Percentiles rank a stretch among this genome's conserved stretches.
phyloP scores from a whole-genome alignment of 1,140 invertebrate genomes.

The Neodiprion virginianus region DNA sequence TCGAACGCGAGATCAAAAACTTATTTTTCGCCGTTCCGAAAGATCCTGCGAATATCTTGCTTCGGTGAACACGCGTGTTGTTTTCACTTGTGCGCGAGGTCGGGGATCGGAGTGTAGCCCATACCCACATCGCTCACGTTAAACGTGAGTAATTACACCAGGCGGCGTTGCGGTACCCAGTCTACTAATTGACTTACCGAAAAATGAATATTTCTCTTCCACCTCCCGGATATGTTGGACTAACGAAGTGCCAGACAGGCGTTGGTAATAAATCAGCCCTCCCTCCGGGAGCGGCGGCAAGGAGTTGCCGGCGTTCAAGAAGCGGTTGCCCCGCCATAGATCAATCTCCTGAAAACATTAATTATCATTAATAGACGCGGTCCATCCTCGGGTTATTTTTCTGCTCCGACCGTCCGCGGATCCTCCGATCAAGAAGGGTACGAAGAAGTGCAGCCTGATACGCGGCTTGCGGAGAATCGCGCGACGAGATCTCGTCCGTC shows the following conservation, averaged over 20 bases:
- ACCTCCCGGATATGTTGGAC: background rate
- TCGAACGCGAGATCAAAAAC: too few species aligned
- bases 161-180: too few species aligned
- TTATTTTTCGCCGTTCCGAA: too few species aligned
- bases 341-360: constrained; percentile 30
- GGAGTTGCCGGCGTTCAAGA: constrained; percentile 32
- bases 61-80: too few species aligned
- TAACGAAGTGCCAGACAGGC: constrained; percentile 1
- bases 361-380: constrained; percentile 32
- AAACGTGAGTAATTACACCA: too few species aligned
- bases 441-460: background rate
- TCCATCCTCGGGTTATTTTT: background rate
- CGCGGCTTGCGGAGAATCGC: too few species aligned
- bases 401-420: background rate
- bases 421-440: background rate
- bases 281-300: constrained; percentile 10
- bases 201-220: background rate
- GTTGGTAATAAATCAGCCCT: constrained; percentile 12
- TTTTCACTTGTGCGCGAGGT: too few species aligned
- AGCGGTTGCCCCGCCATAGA: constrained; percentile 31
- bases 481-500: background rate
- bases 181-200: background rate
- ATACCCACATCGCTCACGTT: too few species aligned
- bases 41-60: too few species aligned
- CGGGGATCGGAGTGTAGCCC: too few species aligned